Evolutionary conservation across 2,888 invertebrate species (phyloP).

Genomic region (Panzeria rudis): DNA sequence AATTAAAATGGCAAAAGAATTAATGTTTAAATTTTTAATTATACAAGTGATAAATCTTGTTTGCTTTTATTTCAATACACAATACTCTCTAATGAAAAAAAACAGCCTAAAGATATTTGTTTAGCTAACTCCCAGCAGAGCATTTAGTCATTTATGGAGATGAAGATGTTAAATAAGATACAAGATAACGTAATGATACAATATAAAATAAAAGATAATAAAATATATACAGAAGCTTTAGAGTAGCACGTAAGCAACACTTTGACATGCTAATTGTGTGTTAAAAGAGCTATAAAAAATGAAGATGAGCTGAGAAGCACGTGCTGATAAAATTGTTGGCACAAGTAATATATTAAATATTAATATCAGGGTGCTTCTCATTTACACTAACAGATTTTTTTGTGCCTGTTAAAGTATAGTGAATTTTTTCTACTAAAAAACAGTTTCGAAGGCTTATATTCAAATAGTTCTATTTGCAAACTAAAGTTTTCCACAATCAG

Average conservation of each 20-base stretch:
- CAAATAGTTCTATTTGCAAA: too few relatives aligned
- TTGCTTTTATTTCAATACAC: not conserved
- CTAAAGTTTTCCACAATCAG: too few relatives aligned
- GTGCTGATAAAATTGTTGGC: slow-evolving; percentile 19
- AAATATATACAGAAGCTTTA: slow-evolving; percentile 23
- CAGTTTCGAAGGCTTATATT: too few relatives aligned
- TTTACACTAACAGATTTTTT: too few relatives aligned
- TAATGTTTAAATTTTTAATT: not conserved
- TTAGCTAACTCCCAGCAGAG: not conserved
- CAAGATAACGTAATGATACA: not conserved
- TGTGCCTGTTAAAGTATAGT: too few relatives aligned
- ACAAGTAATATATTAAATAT: not conserved
- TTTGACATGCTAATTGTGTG: slow-evolving; percentile 56
- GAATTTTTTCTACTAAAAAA: too few relatives aligned
- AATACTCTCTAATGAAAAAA: not conserved
- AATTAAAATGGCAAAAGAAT: slow-evolving; percentile 8
- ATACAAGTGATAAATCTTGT: slow-evolving; percentile 3
- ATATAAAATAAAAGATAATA: not conserved
- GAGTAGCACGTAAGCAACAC: slow-evolving; percentile 52
- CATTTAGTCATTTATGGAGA: not conserved
- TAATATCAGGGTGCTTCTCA: not conserved
- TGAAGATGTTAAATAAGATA: slow-evolving; percentile 13
- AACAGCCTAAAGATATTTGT: not conserved
- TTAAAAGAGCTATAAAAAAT: slow-evolving; percentile 45
- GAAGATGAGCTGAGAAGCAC: slow-evolving; percentile 35